phyloP scores from a whole-genome alignment of 2,888 invertebrate genomes.

The Hemistola chrysoprasaria region DNA sequence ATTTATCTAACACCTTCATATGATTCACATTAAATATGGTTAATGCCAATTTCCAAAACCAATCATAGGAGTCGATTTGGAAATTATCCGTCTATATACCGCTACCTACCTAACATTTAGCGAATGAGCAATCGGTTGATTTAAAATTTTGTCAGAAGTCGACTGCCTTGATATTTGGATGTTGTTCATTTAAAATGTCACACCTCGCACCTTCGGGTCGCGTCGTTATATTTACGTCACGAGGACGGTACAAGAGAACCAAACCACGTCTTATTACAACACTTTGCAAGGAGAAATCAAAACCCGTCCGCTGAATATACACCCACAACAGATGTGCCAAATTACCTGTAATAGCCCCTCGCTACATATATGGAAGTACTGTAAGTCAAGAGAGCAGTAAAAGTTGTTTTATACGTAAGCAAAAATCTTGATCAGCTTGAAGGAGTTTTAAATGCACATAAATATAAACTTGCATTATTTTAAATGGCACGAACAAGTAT shows the following conservation, averaged over 20 bases:
- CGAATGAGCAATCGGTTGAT: constrained; percentile 15
- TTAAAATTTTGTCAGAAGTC: constrained; percentile 40
- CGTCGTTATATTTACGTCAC: constrained; percentile 14
- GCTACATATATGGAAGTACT: constrained; percentile 36
- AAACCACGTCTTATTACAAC: constrained; percentile 51
- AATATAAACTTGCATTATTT: too few relatives aligned
- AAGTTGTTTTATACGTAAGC: constrained; percentile 59
- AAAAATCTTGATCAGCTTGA: constrained; percentile 31
- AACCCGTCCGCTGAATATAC: constrained; percentile 74
- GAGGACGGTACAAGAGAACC: constrained; percentile 30
- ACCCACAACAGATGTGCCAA: constrained; percentile 74
- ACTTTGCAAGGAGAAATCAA: constrained; percentile 69
- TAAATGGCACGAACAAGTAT: too few relatives aligned
- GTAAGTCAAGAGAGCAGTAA: constrained; percentile 55
- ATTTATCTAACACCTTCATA: constrained; percentile 54
- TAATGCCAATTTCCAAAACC: constrained; percentile 47
- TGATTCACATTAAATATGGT: constrained; percentile 51
- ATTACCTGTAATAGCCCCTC: constrained; percentile 52
- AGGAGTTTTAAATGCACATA: constrained; percentile 34
- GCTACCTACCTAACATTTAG: constrained; percentile 28
- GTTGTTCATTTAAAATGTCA: constrained; percentile 61
- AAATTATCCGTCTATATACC: constrained; percentile 3
- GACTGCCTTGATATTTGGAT: constrained; percentile 72
- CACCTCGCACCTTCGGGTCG: constrained; percentile 27
- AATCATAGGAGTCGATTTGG: too few relatives aligned